Evolutionary conservation across 2,888 invertebrate species (phyloP).

Genomic region (Sclerodermus sp.): DNA sequence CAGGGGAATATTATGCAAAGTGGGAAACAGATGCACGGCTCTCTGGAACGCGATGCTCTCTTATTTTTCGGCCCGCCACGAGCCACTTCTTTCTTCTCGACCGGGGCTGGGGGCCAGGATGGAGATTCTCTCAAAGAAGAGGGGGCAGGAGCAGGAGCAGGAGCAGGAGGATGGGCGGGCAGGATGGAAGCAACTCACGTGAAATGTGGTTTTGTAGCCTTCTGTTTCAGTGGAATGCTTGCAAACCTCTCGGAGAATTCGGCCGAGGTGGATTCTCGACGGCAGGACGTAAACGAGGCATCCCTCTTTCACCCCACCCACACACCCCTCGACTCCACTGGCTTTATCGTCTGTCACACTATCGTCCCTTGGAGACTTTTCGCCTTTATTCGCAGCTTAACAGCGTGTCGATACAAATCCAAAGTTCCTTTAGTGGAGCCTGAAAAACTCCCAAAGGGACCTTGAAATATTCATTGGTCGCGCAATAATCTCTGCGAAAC

Average conservation of each 20-base stretch:
- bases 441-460: background rate
- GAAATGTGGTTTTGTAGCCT: conserved; percentile 15
- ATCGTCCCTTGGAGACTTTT: conserved; percentile 6
- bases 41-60: conserved; percentile 28
- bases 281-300: conserved; percentile 17
- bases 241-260: conserved; percentile 9
- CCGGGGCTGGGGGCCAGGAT: no score
- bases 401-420: no score
- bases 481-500: conserved; percentile 40
- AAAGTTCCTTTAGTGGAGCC: no score
- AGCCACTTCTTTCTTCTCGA: conserved; percentile 6
- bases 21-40: conserved; percentile 43
- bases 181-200: conserved; percentile 5
- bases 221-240: conserved; percentile 4
- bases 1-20: conserved; percentile 43
- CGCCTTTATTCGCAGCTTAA: conserved; percentile 6
- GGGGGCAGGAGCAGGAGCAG: background rate
- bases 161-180: conserved; percentile 8
- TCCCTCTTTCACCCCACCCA: background rate
- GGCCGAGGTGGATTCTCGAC: conserved; percentile 11
- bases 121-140: no score
- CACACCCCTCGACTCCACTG: no score
- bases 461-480: conserved; percentile 47
- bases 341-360: conserved; percentile 9
- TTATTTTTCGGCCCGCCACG: conserved; percentile 26